Evolutionary conservation across 1,140 invertebrate species (phyloP).

Genomic region (Portunus trituberculatus): DNA sequence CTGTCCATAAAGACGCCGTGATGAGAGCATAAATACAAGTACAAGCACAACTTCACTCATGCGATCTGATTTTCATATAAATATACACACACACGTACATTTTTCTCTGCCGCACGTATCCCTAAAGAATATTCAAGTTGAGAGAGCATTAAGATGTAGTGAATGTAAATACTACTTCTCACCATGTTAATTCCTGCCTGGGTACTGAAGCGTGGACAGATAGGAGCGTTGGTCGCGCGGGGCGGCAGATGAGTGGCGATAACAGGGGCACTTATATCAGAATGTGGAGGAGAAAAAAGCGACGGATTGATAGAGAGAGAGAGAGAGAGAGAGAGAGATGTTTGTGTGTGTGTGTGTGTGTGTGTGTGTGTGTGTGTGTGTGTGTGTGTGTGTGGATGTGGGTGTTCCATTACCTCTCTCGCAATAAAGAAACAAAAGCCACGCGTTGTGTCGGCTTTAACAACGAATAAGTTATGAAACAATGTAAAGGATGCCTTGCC

Average conservation of each 20-base stretch:
- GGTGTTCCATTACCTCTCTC: too few species aligned
- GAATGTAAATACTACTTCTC: neutral
- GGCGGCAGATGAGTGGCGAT: neutral
- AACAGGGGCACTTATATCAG: neutral
- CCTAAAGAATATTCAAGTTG: neutral
- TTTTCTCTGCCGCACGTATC: neutral
- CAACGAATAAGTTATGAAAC: too few species aligned
- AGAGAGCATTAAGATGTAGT: neutral
- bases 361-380: neutral
- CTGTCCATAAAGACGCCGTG: too few species aligned
- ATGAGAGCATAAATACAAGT: too few species aligned
- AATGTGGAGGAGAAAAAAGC: neutral
- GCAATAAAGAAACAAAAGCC: too few species aligned
- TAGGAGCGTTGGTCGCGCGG: neutral
- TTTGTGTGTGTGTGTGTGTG: neutral
- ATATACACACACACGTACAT: too few species aligned
- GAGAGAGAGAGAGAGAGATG: slow-evolving; percentile 10
- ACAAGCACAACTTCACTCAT: too few species aligned
- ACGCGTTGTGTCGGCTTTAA: too few species aligned
- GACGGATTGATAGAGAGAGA: neutral
- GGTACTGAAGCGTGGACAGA: neutral
- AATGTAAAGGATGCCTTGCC: too few species aligned
- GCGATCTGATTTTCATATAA: too few species aligned
- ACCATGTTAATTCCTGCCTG: neutral
- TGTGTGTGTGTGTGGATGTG: neutral